Conservation (phyloP, 2,797 vertebrate species). For the Sciurus vulgaris region DNA sequence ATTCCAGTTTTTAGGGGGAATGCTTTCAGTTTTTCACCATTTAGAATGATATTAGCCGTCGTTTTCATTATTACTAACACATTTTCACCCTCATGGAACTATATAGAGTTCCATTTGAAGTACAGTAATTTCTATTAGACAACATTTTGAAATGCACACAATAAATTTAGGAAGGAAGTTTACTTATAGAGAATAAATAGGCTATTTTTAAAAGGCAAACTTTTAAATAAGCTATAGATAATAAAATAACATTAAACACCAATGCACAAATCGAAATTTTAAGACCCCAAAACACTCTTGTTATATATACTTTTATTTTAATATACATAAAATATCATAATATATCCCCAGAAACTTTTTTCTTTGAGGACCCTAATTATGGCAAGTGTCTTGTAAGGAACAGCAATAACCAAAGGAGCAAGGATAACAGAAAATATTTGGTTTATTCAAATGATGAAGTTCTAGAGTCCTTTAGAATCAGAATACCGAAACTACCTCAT, state of each 20-base stretch:
- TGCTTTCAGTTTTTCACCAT: too few relatives aligned
- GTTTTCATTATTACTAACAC: conserved; percentile 6
- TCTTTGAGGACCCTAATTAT: not conserved
- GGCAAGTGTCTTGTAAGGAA: not conserved
- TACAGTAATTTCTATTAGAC: conserved; percentile 4
- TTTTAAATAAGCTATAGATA: conserved; percentile 57
- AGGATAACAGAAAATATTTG: not conserved
- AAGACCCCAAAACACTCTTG: not conserved
- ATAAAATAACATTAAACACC: not conserved
- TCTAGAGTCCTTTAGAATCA: not conserved
- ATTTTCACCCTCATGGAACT: not conserved
- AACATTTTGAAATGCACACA: conserved; percentile 34
- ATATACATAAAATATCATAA: not conserved
- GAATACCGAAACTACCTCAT: not conserved
- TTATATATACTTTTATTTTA: not conserved
- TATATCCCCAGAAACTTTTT: not conserved
- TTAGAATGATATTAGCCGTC: too few relatives aligned
- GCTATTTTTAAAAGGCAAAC: not conserved
- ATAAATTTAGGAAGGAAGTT: not conserved
- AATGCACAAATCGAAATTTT: conserved; percentile 3
- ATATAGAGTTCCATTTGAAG: not conserved
- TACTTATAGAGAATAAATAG: conserved; percentile 13
- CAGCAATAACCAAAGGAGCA: not conserved
- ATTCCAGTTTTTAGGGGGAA: too few relatives aligned
- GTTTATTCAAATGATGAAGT: not conserved